These are phyloP conservation scores for Himalopsyche japonica DNA, from an alignment of 2,888 invertebrate species.

Conservation along the genomic window DNA sequence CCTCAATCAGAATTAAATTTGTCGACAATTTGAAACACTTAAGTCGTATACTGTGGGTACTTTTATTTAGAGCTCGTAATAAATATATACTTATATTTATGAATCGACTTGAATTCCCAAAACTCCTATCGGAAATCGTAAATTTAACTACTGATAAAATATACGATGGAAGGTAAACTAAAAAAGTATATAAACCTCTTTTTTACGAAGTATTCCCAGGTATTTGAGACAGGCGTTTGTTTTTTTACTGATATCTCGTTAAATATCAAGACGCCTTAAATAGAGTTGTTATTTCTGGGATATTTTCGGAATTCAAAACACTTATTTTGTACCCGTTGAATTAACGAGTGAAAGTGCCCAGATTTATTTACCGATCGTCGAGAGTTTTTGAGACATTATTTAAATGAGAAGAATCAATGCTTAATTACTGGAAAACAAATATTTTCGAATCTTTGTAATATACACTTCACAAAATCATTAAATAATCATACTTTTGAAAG, in stretches of 20 bases:
- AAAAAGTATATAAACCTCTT: background rate
- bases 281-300: background rate
- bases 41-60: background rate
- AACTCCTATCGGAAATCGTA: background rate
- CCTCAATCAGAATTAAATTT: background rate
- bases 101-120: background rate
- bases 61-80: background rate
- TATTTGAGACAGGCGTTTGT: background rate
- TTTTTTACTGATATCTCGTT: background rate
- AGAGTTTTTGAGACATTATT: background rate
- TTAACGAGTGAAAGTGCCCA: background rate
- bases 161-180: background rate
- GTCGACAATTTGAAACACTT: background rate
- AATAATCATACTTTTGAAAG: no score
- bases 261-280: background rate
- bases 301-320: background rate
- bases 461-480: no score
- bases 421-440: background rate
- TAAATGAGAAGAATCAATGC: background rate
- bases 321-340: background rate
- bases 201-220: background rate
- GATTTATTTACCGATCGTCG: background rate
- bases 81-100: background rate
- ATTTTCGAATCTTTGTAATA: background rate
- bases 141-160: background rate